phyloP scores from a whole-genome alignment of 2,888 invertebrate species.

The Latrodectus elegans region DNA sequence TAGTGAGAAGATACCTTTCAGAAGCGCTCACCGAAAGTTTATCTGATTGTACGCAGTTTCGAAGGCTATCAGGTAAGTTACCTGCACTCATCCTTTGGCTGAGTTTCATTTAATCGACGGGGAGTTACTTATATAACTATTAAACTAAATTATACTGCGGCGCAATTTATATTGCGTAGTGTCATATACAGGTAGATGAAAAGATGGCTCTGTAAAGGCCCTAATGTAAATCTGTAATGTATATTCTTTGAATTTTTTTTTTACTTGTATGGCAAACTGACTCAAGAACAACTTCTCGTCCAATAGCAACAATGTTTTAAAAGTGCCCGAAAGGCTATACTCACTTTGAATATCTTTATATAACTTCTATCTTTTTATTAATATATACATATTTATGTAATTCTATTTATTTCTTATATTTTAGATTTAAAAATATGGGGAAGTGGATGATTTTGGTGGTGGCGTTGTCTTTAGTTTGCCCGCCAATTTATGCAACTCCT shows the following conservation, averaged over 20 bases:
- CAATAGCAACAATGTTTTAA: too few species aligned
- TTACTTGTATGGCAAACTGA: too few species aligned
- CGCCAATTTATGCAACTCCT: slow-evolving; percentile 8
- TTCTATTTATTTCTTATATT: background rate
- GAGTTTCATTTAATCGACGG: background rate
- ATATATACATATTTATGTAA: background rate
- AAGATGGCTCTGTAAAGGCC: background rate
- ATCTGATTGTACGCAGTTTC: background rate
- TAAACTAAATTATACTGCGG: slow-evolving; percentile 15
- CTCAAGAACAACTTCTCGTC: too few species aligned
- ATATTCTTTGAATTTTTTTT: too few species aligned
- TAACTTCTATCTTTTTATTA: background rate
- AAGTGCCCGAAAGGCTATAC: too few species aligned
- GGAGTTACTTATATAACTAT: background rate
- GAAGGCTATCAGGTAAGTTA: slow-evolving; percentile 13
- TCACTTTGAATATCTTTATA: too few species aligned
- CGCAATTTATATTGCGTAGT: slow-evolving; percentile 27
- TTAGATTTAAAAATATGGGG: slow-evolving; percentile 31
- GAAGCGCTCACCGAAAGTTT: background rate
- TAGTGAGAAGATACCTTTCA: slow-evolving; percentile 20
- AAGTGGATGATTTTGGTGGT: background rate
- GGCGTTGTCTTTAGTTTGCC: slow-evolving; percentile 11
- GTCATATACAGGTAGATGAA: background rate
- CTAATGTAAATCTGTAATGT: too few species aligned
- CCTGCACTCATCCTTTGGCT: background rate